These are phyloP conservation scores for Tachina grossa DNA, from an alignment of 2,888 invertebrate genomes.

Conservation along the genomic window DNA sequence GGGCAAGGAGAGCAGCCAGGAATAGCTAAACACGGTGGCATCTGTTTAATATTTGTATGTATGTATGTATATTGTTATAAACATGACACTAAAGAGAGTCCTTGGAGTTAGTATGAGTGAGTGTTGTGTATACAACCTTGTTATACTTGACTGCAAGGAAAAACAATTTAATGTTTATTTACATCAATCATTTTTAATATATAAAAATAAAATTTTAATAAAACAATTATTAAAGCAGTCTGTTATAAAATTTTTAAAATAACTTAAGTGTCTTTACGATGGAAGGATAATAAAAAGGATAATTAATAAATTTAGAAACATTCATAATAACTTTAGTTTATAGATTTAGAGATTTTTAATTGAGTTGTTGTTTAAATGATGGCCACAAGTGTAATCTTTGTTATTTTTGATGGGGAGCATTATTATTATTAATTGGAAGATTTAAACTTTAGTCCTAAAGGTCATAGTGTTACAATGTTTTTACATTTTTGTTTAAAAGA, in stretches of 20 bases:
- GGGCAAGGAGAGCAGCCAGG: background rate
- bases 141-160: background rate
- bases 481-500: too few species aligned
- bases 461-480: too few species aligned
- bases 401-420: too few species aligned
- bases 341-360: background rate
- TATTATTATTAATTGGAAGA: too few species aligned
- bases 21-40: background rate
- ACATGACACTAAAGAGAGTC: background rate
- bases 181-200: slow-evolving; percentile 49
- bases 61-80: slow-evolving; percentile 14
- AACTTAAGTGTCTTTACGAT: too few species aligned
- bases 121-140: background rate
- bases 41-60: background rate
- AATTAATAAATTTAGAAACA: too few species aligned
- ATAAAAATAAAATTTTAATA: slow-evolving; percentile 17
- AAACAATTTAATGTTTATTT: slow-evolving; percentile 34
- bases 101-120: background rate
- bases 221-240: slow-evolving; percentile 1
- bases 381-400: too few species aligned
- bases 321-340: background rate
- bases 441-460: too few species aligned
- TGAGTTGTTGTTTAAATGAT: too few species aligned
- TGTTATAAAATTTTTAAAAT: too few species aligned
- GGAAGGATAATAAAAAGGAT: too few species aligned